phyloP scores from a whole-genome alignment of 2,888 invertebrate genomes.

The Halictus ligatus region DNA sequence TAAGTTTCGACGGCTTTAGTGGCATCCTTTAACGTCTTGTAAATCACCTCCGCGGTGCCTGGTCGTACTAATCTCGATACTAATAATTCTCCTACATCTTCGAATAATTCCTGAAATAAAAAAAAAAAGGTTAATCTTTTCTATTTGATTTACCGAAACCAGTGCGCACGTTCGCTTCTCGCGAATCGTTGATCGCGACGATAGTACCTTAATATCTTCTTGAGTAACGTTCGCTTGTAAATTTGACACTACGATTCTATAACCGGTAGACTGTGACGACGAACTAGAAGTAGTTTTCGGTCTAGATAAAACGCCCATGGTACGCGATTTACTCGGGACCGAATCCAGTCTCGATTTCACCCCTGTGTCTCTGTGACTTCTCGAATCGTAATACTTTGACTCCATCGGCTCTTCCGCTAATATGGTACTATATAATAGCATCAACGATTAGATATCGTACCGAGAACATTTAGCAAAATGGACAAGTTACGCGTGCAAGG shows the following conservation, averaged over 20 bases:
- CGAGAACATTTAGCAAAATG: constrained; percentile 4
- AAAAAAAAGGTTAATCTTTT: neutral
- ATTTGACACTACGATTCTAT: constrained; percentile 95
- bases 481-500: neutral
- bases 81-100: constrained; percentile 94
- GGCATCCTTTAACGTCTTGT: constrained; percentile 93
- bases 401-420: constrained; percentile 75
- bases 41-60: constrained; percentile 96
- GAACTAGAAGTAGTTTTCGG: constrained; percentile 82
- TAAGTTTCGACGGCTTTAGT: constrained; percentile 96
- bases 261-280: constrained; percentile 87
- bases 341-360: constrained; percentile 85
- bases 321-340: constrained; percentile 77
- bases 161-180: neutral
- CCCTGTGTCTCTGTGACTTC: constrained; percentile 78
- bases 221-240: constrained; percentile 94
- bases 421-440: constrained; percentile 73
- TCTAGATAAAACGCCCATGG: constrained; percentile 80
- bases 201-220: constrained; percentile 93
- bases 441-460: neutral
- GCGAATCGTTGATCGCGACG: neutral
- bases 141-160: neutral
- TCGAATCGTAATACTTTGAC: constrained; percentile 77
- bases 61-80: constrained; percentile 93
- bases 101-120: constrained; percentile 93